Conservation (phyloP, 2,797 vertebrate species). For the Sebastes steindachneri region DNA sequence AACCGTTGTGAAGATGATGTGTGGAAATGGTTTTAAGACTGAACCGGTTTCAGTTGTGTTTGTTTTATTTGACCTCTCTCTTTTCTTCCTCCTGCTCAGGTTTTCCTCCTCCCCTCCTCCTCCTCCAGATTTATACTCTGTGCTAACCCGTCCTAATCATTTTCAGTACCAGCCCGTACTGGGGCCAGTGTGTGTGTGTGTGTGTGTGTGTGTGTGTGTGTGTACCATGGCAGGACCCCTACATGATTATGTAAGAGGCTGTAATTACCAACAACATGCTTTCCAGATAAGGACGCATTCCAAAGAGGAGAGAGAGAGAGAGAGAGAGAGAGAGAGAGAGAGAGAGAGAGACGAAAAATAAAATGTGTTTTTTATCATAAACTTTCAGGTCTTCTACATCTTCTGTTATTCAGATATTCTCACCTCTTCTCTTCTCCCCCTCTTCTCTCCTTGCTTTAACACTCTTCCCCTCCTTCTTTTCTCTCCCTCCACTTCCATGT, state of each 20-base stretch:
- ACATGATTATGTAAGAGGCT: conserved; percentile 27
- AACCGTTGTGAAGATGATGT: neutral
- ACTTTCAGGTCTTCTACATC: neutral
- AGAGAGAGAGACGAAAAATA: neutral
- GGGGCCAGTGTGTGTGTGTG: conserved; percentile 2
- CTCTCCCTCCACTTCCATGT: neutral
- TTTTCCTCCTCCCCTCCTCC: neutral
- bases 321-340: neutral
- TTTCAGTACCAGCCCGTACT: conserved; percentile 45
- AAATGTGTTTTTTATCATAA: neutral
- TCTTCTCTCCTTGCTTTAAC: neutral
- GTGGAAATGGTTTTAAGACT: neutral
- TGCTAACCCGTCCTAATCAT: conserved; percentile 15
- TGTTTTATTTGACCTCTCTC: neutral
- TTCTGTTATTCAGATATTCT: neutral
- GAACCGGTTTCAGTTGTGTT: neutral
- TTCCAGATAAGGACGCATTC: conserved; percentile 47
- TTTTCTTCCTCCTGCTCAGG: neutral
- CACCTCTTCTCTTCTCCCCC: neutral
- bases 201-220: neutral
- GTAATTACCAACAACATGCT: conserved; percentile 21
- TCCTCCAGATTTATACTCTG: conserved; percentile 2
- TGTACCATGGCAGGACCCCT: neutral
- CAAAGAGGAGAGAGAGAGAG: neutral
- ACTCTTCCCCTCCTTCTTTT: neutral